These are phyloP conservation scores for Chaenodraco wilsoni DNA, from an alignment of 2,797 vertebrate species.

Conservation along the genomic window DNA sequence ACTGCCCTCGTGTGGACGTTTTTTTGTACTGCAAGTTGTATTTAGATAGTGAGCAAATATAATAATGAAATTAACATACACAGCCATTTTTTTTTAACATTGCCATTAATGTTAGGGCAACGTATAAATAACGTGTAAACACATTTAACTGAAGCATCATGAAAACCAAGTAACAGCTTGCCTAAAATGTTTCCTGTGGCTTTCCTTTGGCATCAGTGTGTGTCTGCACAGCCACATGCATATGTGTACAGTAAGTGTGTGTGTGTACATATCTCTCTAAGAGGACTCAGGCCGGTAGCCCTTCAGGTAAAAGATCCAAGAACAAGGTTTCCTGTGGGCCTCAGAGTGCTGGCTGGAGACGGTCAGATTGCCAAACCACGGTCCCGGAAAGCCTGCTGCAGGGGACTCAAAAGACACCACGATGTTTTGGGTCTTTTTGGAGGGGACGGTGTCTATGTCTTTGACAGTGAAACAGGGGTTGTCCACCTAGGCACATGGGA, in stretches of 20 bases:
- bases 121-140: slow-evolving; percentile 8
- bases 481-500: slow-evolving; percentile 74
- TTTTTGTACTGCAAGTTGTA: slow-evolving; percentile 32
- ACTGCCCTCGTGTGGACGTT: slow-evolving; percentile 69
- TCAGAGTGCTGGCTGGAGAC: slow-evolving; percentile 78
- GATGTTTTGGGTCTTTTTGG: slow-evolving; percentile 84
- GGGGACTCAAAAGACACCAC: slow-evolving; percentile 80
- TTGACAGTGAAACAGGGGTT: slow-evolving; percentile 84
- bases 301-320: slow-evolving; percentile 89
- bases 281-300: slow-evolving; percentile 68
- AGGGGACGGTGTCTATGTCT: slow-evolving; percentile 67
- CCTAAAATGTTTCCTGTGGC: neutral
- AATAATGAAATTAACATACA: slow-evolving; percentile 10
- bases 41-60: slow-evolving; percentile 16
- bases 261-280: slow-evolving; percentile 14
- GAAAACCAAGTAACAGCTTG: neutral
- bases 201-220: slow-evolving; percentile 1
- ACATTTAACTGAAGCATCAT: neutral
- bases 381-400: slow-evolving; percentile 34
- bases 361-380: slow-evolving; percentile 82
- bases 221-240: neutral
- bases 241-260: slow-evolving; percentile 3
- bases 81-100: slow-evolving; percentile 6
- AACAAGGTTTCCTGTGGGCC: slow-evolving; percentile 65
- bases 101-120: neutral